Percentiles rank a stretch among this genome's conserved stretches.
Evolutionary conservation across 2,888 invertebrate genomes (phyloP).

Genomic region (Nudaria mundana): DNA sequence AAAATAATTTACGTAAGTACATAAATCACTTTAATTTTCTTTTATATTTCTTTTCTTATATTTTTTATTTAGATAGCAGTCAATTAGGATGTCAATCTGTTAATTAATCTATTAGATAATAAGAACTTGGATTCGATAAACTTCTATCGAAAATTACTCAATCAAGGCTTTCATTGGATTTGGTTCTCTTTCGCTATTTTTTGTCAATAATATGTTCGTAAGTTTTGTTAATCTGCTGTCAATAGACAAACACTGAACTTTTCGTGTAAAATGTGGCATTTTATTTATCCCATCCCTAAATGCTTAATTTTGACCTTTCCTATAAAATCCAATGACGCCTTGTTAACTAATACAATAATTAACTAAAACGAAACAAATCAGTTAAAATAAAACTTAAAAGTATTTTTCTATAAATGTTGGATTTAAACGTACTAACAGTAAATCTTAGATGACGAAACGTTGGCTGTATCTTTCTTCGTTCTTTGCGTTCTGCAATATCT

Average conservation of each 20-base stretch:
- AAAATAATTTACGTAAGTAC: conserved; percentile 36
- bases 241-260: too few relatives aligned
- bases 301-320: not conserved
- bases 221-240: too few relatives aligned
- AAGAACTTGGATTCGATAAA: conserved; percentile 27
- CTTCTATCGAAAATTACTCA: conserved; percentile 27
- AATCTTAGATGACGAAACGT: conserved; percentile 36
- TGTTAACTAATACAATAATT: conserved; percentile 35
- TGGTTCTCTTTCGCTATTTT: too few relatives aligned
- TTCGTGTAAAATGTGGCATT: too few relatives aligned
- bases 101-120: conserved; percentile 19
- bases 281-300: too few relatives aligned
- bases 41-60: conserved; percentile 10
- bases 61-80: conserved; percentile 58
- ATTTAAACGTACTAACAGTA: conserved; percentile 47
- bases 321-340: conserved; percentile 38
- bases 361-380: conserved; percentile 35
- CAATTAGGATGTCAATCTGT: conserved; percentile 73
- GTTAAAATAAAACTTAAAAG: conserved; percentile 55
- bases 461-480: conserved; percentile 51
- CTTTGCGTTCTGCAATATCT: conserved; percentile 63
- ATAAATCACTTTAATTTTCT: conserved; percentile 29
- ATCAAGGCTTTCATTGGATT: conserved; percentile 32
- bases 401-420: conserved; percentile 72
- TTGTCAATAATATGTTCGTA: too few relatives aligned